phyloP scores from a whole-genome alignment of 2,888 invertebrate species.

The Troides aeacus region DNA sequence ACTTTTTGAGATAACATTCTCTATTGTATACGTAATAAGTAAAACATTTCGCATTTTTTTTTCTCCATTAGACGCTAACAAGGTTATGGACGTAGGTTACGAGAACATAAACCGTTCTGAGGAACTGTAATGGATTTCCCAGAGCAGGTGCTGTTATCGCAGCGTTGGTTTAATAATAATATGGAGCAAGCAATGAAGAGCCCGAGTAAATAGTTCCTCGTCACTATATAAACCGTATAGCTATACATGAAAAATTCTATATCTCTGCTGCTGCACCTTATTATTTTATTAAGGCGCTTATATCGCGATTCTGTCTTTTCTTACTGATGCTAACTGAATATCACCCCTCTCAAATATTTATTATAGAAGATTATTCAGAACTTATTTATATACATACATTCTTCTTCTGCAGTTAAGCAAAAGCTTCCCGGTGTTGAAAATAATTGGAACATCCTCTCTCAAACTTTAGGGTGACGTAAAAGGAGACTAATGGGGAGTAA shows the following conservation, averaged over 20 bases:
- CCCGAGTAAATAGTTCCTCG: not conserved
- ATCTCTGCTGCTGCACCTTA: not conserved
- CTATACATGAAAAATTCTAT: not conserved
- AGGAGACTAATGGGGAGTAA: too few species aligned
- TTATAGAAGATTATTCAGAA: too few species aligned
- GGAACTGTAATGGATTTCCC: conserved; percentile 3
- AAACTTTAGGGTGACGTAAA: too few species aligned
- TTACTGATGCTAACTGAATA: too few species aligned
- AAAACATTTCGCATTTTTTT: not conserved
- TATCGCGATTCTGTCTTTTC: too few species aligned
- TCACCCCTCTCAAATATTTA: too few species aligned
- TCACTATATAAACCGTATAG: not conserved
- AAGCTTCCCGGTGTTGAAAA: too few species aligned
- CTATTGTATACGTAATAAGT: not conserved
- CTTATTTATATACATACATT: too few species aligned
- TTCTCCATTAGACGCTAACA: not conserved
- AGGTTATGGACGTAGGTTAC: not conserved
- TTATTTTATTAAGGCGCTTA: not conserved
- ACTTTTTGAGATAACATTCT: too few species aligned
- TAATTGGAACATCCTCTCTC: too few species aligned
- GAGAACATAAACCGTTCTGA: not conserved
- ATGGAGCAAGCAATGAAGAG: conserved; percentile 1
- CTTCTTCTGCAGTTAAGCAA: too few species aligned
- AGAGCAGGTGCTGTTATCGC: conserved; percentile 6
- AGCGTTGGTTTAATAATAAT: not conserved